A percentile compares a stretch with the other conserved stretches of the same genome.
These are phyloP conservation scores for Pholis gunnellus DNA, from an alignment of 2,113 vertebrate genomes.

Conservation along the genomic window DNA sequence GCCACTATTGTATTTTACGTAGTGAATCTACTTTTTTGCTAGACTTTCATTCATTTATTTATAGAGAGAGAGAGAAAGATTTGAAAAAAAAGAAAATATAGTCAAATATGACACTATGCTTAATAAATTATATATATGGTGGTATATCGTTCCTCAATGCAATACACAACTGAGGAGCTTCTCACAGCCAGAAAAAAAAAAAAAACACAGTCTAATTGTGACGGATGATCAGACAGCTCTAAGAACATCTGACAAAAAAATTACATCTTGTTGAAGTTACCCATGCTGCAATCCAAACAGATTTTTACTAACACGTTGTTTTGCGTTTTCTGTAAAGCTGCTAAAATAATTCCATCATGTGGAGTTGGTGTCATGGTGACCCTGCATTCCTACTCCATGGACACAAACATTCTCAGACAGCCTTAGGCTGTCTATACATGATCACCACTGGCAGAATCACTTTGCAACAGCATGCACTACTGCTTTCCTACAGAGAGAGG, in stretches of 20 bases:
- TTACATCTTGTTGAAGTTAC: neutral
- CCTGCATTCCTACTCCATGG: neutral
- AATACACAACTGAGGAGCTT: neutral
- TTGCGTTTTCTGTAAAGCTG: neutral
- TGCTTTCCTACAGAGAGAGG: conserved; percentile 30
- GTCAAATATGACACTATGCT: neutral
- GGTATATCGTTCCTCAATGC: neutral
- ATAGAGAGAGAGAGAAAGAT: too few relatives aligned
- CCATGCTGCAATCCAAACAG: neutral
- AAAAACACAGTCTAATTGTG: neutral
- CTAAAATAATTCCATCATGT: neutral
- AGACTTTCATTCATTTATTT: too few relatives aligned
- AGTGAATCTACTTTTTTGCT: neutral
- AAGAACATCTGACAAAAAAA: too few relatives aligned
- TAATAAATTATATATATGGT: neutral
- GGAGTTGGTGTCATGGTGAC: conserved; percentile 25
- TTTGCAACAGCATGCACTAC: conserved; percentile 15
- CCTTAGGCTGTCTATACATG: conserved; percentile 33
- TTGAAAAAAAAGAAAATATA: neutral
- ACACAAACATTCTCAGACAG: conserved; percentile 22
- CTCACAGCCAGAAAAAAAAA: neutral
- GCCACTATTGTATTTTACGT: neutral
- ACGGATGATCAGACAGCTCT: neutral
- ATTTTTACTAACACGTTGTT: neutral
- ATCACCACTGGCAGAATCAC: conserved; percentile 35